phyloP scores from a whole-genome alignment of 2,888 invertebrate species.

The Cantharis rustica region DNA sequence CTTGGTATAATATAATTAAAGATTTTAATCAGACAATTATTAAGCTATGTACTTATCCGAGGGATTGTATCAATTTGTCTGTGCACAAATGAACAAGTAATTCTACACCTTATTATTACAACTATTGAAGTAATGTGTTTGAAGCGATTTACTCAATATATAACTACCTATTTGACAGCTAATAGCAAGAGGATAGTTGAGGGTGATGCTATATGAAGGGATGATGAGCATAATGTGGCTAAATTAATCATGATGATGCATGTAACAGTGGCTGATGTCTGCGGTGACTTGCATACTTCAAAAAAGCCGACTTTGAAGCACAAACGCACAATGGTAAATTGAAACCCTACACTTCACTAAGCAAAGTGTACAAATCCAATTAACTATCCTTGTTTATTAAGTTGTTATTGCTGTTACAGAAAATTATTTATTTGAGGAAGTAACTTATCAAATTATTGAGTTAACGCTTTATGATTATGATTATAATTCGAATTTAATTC shows the following conservation, averaged over 20 bases:
- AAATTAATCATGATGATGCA: conserved; percentile 52
- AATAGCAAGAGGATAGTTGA: conserved; percentile 17
- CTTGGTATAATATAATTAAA: neutral
- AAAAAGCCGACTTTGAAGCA: conserved; percentile 37
- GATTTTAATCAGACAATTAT: neutral
- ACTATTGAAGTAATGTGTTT: conserved; percentile 1
- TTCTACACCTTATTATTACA: neutral
- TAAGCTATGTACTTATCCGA: neutral
- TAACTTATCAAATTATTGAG: neutral
- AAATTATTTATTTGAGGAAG: neutral
- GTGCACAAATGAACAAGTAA: neutral
- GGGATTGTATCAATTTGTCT: neutral
- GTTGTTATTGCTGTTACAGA: conserved; percentile 36
- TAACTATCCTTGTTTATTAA: conserved; percentile 37
- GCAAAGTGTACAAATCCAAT: conserved; percentile 42
- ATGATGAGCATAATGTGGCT: conserved; percentile 40
- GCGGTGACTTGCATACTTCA: conserved; percentile 40
- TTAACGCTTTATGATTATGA: neutral
- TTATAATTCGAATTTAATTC: neutral
- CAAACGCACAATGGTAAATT: conserved; percentile 23
- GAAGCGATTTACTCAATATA: conserved; percentile 19
- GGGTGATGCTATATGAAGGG: conserved; percentile 27
- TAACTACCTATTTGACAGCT: conserved; percentile 29
- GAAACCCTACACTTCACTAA: conserved; percentile 36
- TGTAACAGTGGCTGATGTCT: conserved; percentile 38